A percentile compares a stretch with the other conserved stretches of the same genome.
These are phyloP conservation scores for Lycocerus yunnanus DNA, from an alignment of 2,888 invertebrate genomes.

Conservation along the genomic window DNA sequence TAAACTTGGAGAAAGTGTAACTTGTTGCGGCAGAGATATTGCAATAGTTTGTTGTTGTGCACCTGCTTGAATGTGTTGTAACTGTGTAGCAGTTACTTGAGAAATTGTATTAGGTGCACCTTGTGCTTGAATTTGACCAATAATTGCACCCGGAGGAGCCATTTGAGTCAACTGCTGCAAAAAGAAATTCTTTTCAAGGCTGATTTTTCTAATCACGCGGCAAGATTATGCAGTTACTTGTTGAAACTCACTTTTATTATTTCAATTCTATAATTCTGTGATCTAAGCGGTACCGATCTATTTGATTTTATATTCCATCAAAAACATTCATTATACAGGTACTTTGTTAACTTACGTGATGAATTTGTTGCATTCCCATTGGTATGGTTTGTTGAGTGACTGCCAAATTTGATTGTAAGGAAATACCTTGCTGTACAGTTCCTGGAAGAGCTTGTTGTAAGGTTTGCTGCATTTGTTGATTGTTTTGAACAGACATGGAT, in stretches of 20 bases:
- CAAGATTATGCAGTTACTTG: neutral
- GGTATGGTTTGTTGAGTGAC: conserved; percentile 55
- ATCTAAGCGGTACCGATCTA: neutral
- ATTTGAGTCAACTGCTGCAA: conserved; percentile 57
- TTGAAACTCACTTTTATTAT: neutral
- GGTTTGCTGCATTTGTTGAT: conserved; percentile 62
- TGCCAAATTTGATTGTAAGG: conserved; percentile 57
- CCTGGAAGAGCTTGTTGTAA: conserved; percentile 60
- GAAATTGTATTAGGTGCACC: conserved; percentile 44
- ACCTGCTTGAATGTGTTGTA: conserved; percentile 45
- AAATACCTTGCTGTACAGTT: conserved; percentile 62
- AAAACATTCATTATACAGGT: neutral
- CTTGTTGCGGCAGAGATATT: conserved; percentile 49
- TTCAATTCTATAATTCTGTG: neutral
- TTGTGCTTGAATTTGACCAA: conserved; percentile 53
- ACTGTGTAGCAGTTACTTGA: conserved; percentile 48
- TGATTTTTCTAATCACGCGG: neutral
- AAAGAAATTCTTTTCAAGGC: neutral
- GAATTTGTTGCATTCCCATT: conserved; percentile 63
- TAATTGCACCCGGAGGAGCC: conserved; percentile 58
- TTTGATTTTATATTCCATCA: neutral
- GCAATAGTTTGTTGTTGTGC: conserved; percentile 45
- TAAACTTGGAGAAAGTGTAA: conserved; percentile 48
- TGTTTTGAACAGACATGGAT: conserved; percentile 62
- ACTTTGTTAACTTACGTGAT: conserved; percentile 57